Evolutionary conservation across 2,888 invertebrate genomes (phyloP), one percentile per base, ranked within the genome.

Genomic region (Neocrepidodera transversa): DNA sequence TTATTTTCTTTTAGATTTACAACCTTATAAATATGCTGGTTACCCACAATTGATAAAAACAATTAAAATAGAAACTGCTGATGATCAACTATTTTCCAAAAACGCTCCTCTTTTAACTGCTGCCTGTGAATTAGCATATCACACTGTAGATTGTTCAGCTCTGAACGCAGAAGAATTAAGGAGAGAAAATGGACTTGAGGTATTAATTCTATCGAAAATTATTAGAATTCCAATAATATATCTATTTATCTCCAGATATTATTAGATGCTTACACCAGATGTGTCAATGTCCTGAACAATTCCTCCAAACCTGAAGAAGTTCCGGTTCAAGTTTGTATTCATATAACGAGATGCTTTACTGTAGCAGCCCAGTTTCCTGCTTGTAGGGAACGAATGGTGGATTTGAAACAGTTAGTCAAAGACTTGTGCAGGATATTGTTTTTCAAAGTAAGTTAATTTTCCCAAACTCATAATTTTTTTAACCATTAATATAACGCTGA

Each of bases 1-100:
- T 8, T 23, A 26, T 48, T 51, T n/a, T 42, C 7, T 76, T 76
- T 11, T 76, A 91, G 95, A 92, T 61, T 82, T 99, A 32, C 87
- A 92, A 53, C 97, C 97, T 0, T 99, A 97, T 82, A 99, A 99
- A 79, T 99, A 99, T 82, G 96, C 99, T 57, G 99, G 99, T 8
- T 99, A 99, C 83, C 95, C 96, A 0, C 96, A 96, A 81, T 84
- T 99, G 16, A 92, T 99, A 50, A 92, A 95, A 79, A 98, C 98
- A 1, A 96, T 99, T 65, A 87, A 90, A 66, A 81, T 97, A 77
- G 98, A 99, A 81, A 94, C 96, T 0, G 89, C 88, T 52, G 98
- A 97, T 74, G 95, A 96, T 58, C 87, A 90, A 69, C 81, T 99
- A 68, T 99, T 99, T 82, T 92, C 91, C 2, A 93, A 93, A 79